Base-by-base conservation (phyloP, 2,797 vertebrate genomes). In the Varecia variegata region DNA sequence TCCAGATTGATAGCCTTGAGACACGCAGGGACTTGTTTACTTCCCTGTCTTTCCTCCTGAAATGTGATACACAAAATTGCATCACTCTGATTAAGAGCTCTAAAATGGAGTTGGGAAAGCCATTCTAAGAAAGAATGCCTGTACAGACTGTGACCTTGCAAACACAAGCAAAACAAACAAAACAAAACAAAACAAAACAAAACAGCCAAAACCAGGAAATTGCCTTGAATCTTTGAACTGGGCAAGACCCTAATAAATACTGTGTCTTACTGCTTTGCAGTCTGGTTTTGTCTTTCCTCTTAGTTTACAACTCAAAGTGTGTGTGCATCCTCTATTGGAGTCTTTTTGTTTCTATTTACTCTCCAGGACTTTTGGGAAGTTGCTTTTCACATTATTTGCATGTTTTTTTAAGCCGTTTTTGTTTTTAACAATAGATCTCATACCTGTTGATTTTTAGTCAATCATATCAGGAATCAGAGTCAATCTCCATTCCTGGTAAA, bases 241-340 rank as follows among this genome's bases (percentile, higher is more conserved):
- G 32, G 32, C 32, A n/a, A 76, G 47, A 52, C 32, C 5, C 62
- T 32, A n/a, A 6, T 13, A 76, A 76, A 50, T n/a, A 7, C 45
- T 11, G 21, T 50, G 18, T 50, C 18, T 21, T n/a, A 76, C 18
- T n/a, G 32, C 21, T 77, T 77, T 77, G n/a, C n/a, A 76, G 73
- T 15, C 20, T 52, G n/a, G 2, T 77, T 35, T 9, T 52, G 52
- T 35, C 32, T n/a, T 13, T 54, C 50, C 54, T 25, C 32, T 77
- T 77, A 77, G 32, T 8, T n/a, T 7, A 77, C 47, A 23, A 38
- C n/a, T 35, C 2, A 2, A 32, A 27, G 20, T 11, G 3, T 30
- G 21, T 5, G 0, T 14, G 3, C 2, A 4, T 27, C 15, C 13
- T 32, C 3, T 7, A 1, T 43, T 3, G 23, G 30, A 30, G 18